Evolutionary conservation across 2,888 invertebrate species (phyloP).

Genomic region (Aleiodes alternator): DNA sequence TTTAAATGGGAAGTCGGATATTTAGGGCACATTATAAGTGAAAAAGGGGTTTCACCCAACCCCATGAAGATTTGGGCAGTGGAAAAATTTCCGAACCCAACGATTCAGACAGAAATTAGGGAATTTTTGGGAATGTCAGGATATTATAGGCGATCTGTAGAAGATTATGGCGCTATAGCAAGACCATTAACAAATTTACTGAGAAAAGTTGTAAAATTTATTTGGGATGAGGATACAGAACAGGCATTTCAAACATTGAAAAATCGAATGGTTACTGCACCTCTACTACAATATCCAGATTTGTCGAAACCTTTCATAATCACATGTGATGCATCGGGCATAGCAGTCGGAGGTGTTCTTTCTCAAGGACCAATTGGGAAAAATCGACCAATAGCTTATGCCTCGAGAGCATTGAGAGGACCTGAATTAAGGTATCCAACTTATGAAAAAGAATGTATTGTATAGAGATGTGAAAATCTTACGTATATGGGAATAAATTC

Average conservation of each 20-base stretch:
- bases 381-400: conserved; percentile 38
- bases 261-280: conserved; percentile 39
- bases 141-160: conserved; percentile 50
- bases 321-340: conserved; percentile 47
- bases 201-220: conserved; percentile 28
- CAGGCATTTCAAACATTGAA: conserved; percentile 48
- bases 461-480: conserved; percentile 32
- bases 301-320: conserved; percentile 35
- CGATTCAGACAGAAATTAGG: conserved; percentile 40
- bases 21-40: too few species aligned
- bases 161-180: conserved; percentile 39
- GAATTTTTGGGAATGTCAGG: conserved; percentile 43
- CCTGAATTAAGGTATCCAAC: conserved; percentile 30
- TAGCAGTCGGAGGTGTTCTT: conserved; percentile 59
- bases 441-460: conserved; percentile 40
- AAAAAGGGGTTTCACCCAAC: conserved; percentile 10
- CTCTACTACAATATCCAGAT: conserved; percentile 40
- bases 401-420: background rate
- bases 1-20: too few species aligned
- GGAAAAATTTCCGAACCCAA: conserved; percentile 43
- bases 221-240: conserved; percentile 41
- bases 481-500: conserved; percentile 38
- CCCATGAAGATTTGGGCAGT: conserved; percentile 47
- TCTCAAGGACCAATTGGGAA: conserved; percentile 56
- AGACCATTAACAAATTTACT: conserved; percentile 42